These are phyloP conservation scores for Tetropium fuscum DNA, from an alignment of 2,888 invertebrate species.

Conservation along the genomic window DNA sequence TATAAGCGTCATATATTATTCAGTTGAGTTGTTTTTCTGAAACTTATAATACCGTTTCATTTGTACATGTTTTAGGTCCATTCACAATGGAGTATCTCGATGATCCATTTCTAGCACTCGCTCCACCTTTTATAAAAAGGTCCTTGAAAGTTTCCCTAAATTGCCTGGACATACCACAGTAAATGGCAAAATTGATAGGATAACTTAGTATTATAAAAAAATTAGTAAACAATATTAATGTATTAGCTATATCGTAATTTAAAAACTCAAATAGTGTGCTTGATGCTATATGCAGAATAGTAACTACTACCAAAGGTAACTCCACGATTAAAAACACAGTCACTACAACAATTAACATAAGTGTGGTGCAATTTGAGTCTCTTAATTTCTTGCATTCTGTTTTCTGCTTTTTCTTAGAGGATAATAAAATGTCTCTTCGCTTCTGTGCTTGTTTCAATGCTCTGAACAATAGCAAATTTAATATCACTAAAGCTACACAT, in stretches of 20 bases:
- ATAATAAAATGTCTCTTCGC: constrained; percentile 60
- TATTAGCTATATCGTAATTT: constrained; percentile 82
- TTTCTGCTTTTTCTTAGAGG: constrained; percentile 68
- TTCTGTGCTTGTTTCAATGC: constrained; percentile 87
- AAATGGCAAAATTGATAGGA: constrained; percentile 95
- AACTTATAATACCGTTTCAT: constrained; percentile 82
- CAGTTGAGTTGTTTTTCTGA: constrained; percentile 29
- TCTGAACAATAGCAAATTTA: constrained; percentile 88
- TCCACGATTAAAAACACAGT: constrained; percentile 86
- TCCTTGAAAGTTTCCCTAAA: constrained; percentile 95
- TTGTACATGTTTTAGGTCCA: constrained; percentile 85
- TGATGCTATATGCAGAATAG: constrained; percentile 85
- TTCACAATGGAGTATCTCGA: constrained; percentile 86
- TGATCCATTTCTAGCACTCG: constrained; percentile 75
- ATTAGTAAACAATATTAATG: constrained; percentile 85
- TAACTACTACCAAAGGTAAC: constrained; percentile 86
- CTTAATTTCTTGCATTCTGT: constrained; percentile 83
- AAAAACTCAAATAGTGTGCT: constrained; percentile 76
- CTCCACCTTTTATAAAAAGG: constrained; percentile 75
- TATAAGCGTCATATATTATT: constrained; percentile 49
- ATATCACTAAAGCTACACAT: constrained; percentile 87
- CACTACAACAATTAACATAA: constrained; percentile 90
- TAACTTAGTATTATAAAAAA: constrained; percentile 93
- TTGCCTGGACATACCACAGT: constrained; percentile 95
- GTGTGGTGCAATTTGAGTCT: constrained; percentile 86